Evolutionary conservation across 2,797 vertebrate genomes (phyloP), one percentile per base, ranked within the genome.

Genomic region (Manis crassicaudata): DNA sequence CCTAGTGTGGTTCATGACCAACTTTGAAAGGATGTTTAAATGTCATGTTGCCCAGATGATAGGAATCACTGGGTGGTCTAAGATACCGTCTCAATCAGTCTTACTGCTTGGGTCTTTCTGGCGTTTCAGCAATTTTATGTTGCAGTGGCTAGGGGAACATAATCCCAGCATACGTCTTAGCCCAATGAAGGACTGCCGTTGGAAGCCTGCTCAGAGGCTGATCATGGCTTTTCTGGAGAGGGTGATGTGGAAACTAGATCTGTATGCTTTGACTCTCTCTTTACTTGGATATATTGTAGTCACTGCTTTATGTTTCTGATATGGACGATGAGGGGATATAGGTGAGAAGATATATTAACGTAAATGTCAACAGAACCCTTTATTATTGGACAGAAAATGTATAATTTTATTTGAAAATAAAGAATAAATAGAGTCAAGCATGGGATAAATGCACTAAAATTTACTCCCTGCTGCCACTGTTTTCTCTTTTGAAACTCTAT

Each of bases 371-470:
- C 70, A 81, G 92, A 92, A 60, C 6, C n/a, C 68, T 6, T 68
- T 92, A 70, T 75, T 75, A 86, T n/a, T 86, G 18, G 50, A 27
- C 58, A 88, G 40, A 89, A 79, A 88, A 88, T 5, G 27, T 32
- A 76, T 37, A 21, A 80, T 87, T 95, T 87, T 68, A 87, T 95
- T 95, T 94, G 73, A 94, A 97, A 97, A 80, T 91, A 80, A 92
- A 81, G 52, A 94, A 83, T 62, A n/a, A 92, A 63, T 88, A 43
- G 40, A 90, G 27, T 70, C 7, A 29, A 58, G 35, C 89, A 52
- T 52, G n/a, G 6, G 60, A 72, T 43, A 86, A 83, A 91, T 46
- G 40, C 83, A 56, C 93, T 85, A 62, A 92, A 73, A 62, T 77
- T 86, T 54, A 60, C 40, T 81, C 72, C 62, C 62, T 63, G 35